Evolutionary conservation across 2,113 vertebrate species (phyloP).

Genomic region (Archilochus colubris): DNA sequence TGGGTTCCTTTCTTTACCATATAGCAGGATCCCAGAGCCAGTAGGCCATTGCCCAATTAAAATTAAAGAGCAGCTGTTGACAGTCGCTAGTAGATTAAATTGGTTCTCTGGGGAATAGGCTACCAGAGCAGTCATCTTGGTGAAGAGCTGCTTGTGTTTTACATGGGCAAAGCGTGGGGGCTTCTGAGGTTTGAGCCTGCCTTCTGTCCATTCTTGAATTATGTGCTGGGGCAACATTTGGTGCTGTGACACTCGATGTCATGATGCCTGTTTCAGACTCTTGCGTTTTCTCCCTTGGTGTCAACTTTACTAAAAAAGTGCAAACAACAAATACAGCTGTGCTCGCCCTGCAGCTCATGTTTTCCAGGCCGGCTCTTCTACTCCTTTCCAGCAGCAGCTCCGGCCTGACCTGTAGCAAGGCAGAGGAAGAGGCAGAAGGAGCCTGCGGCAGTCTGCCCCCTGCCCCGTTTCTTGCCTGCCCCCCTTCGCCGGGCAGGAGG

Average conservation of each 20-base stretch:
- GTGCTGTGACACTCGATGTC: not conserved
- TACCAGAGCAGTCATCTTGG: not conserved
- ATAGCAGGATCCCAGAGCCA: not conserved
- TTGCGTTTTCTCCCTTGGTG: not conserved
- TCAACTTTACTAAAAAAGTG: not conserved
- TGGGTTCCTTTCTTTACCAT: constrained; percentile 11
- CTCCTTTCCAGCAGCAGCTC: not conserved
- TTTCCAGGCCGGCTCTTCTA: not conserved
- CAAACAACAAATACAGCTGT: fast-evolving
- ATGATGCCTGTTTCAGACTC: not conserved
- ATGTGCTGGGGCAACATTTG: fast-evolving
- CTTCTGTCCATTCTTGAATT: fast-evolving
- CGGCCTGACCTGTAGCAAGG: not conserved
- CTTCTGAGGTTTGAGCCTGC: not conserved
- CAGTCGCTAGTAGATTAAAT: constrained; percentile 30
- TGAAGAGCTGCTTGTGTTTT: not conserved
- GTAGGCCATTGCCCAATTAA: constrained; percentile 30
- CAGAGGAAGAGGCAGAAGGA: not conserved
- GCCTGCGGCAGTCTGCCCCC: too few species aligned
- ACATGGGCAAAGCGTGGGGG: fast-evolving
- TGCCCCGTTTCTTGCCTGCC: too few species aligned
- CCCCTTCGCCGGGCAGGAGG: not conserved
- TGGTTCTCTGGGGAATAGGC: constrained; percentile 41
- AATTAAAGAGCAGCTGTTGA: constrained; percentile 32
- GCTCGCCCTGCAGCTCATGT: fast-evolving